Conservation (phyloP, 1,140 invertebrate species). For the Streblospio benedicti region DNA sequence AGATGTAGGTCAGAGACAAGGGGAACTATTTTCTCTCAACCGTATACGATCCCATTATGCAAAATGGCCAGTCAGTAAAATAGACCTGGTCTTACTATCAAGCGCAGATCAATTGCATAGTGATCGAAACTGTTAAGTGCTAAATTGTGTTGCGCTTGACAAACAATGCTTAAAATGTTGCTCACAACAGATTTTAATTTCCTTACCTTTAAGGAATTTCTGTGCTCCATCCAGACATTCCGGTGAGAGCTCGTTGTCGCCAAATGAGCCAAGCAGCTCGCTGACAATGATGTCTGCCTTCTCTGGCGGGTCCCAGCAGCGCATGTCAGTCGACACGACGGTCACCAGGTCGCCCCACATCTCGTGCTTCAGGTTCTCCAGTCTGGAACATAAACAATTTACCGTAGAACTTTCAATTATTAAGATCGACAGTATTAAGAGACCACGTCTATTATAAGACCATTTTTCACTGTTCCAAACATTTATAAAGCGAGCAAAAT, state of each 20-base stretch:
- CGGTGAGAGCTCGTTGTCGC: constrained; percentile 96
- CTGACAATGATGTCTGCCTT: constrained; percentile 90
- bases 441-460: too few species aligned
- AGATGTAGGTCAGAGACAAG: too few species aligned
- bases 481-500: too few species aligned
- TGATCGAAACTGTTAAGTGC: too few species aligned
- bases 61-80: too few species aligned
- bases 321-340: constrained; percentile 69
- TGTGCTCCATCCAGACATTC: constrained; percentile 96
- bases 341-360: constrained; percentile 63
- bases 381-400: constrained; percentile 40
- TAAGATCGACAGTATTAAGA: constrained; percentile 16
- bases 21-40: too few species aligned
- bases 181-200: too few species aligned
- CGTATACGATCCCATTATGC: too few species aligned
- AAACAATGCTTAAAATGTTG: background rate
- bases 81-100: too few species aligned
- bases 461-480: too few species aligned
- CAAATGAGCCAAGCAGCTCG: constrained; percentile 93
- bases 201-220: constrained; percentile 67
- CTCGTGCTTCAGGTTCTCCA: constrained; percentile 69
- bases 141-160: background rate
- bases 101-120: too few species aligned
- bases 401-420: too few species aligned
- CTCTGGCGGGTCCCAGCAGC: constrained; percentile 61